phyloP scores from a whole-genome alignment of 1,140 invertebrate genomes.

The Aphelinus atriplicis region DNA sequence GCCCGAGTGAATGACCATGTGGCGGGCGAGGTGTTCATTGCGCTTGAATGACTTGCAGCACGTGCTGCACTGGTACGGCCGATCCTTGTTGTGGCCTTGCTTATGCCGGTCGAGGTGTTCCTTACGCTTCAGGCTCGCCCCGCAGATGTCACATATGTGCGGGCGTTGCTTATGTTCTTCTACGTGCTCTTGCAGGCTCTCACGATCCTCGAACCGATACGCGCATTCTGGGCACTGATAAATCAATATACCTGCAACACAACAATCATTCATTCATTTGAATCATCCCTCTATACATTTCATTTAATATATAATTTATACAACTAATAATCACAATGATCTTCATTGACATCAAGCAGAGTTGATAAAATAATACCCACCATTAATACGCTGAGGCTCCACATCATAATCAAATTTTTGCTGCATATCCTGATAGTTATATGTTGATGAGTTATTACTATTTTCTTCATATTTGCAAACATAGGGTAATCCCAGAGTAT shows the following conservation, averaged over 20 bases:
- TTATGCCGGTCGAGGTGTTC: slow-evolving; percentile 67
- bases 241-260: slow-evolving; percentile 53
- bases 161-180: slow-evolving; percentile 62
- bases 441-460: slow-evolving; percentile 51
- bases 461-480: slow-evolving; percentile 59
- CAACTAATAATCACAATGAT: no score
- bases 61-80: slow-evolving; percentile 66
- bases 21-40: slow-evolving; percentile 68
- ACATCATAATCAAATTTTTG: slow-evolving; percentile 59
- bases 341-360: no score
- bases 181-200: slow-evolving; percentile 60
- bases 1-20: slow-evolving; percentile 68
- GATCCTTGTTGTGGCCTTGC: slow-evolving; percentile 66
- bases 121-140: slow-evolving; percentile 65
- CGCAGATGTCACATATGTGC: slow-evolving; percentile 68
- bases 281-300: no score
- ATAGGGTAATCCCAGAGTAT: slow-evolving; percentile 57
- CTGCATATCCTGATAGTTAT: slow-evolving; percentile 52
- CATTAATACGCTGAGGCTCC: slow-evolving; percentile 59
- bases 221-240: slow-evolving; percentile 65
- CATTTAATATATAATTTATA: no score
- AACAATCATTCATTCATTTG: no score
- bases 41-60: slow-evolving; percentile 69
- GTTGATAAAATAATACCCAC: slow-evolving; percentile 40
- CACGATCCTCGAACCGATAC: slow-evolving; percentile 60